Percentiles rank a stretch among this genome's conserved stretches.
phyloP scores from a whole-genome alignment of 1,140 invertebrate genomes.

The Scaptomyza graminum region DNA sequence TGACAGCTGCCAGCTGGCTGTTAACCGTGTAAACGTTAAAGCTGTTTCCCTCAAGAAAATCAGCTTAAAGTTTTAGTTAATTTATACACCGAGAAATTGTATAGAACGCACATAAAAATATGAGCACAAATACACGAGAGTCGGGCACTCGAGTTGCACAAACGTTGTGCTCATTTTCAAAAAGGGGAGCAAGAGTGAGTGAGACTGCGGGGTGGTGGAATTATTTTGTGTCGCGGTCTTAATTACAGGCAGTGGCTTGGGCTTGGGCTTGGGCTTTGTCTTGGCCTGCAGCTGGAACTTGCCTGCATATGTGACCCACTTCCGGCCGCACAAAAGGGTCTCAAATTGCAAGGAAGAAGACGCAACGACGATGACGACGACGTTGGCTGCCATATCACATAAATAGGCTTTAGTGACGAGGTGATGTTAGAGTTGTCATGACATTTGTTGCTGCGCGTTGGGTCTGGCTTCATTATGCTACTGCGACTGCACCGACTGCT shows the following conservation, averaged over 20 bases:
- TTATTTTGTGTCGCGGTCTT: conserved; percentile 54
- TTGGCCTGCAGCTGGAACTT: conserved; percentile 40
- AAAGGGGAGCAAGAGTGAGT: neutral
- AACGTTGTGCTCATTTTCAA: conserved; percentile 61
- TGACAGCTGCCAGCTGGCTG: conserved; percentile 30
- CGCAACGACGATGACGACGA: conserved; percentile 10
- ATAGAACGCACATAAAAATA: conserved; percentile 22
- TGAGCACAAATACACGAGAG: conserved; percentile 22
- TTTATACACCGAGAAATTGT: conserved; percentile 37
- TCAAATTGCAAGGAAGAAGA: conserved; percentile 56
- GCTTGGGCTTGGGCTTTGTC: conserved; percentile 57
- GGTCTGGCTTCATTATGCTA: conserved; percentile 66
- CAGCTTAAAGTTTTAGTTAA: conserved; percentile 68
- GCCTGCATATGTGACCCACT: conserved; percentile 73
- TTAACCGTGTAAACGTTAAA: neutral
- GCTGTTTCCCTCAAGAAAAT: conserved; percentile 2
- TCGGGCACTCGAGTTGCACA: conserved; percentile 55
- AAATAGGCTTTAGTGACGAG: conserved; percentile 58
- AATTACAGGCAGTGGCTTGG: conserved; percentile 61
- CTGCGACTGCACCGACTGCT: conserved; percentile 3
- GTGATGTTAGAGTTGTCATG: conserved; percentile 69
- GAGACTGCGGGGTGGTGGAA: no score
- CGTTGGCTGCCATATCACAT: conserved; percentile 46
- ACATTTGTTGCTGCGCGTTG: conserved; percentile 59
- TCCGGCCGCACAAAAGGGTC: conserved; percentile 68